Evolutionary conservation across 2,113 vertebrate species (phyloP).

Genomic region (Alethe diademata): DNA sequence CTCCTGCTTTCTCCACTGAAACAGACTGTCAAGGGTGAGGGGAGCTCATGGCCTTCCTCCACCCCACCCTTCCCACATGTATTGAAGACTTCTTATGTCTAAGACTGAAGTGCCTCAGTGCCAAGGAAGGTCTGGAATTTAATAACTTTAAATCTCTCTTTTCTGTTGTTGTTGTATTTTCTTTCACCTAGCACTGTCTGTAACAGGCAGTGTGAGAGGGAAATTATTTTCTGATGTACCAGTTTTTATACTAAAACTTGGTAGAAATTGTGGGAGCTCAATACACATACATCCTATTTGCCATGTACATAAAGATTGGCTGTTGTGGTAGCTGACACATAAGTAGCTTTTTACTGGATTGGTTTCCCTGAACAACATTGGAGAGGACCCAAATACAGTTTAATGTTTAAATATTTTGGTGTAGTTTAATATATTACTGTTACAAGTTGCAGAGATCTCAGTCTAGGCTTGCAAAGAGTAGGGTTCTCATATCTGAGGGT

Average conservation of each 20-base stretch:
- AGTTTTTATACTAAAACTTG: neutral
- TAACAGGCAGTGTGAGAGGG: neutral
- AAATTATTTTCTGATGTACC: neutral
- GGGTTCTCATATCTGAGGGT: neutral
- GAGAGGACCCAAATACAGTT: neutral
- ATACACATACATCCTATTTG: neutral
- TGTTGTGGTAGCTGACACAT: neutral
- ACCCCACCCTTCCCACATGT: accelerated
- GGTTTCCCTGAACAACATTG: neutral
- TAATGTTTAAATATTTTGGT: neutral
- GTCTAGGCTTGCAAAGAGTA: neutral
- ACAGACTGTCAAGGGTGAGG: neutral
- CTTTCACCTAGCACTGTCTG: neutral
- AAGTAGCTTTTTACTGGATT: neutral
- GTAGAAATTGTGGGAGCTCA: neutral
- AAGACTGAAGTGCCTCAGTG: neutral
- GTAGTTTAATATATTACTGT: neutral
- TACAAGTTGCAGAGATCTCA: neutral
- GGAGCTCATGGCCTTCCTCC: neutral
- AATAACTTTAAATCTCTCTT: neutral
- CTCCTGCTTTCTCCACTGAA: neutral
- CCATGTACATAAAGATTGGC: neutral
- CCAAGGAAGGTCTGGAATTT: neutral
- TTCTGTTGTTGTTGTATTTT: neutral
- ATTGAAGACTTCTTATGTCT: accelerated